These are phyloP conservation scores for Euleptes europaea DNA, from an alignment of 2,113 vertebrate species.

Conservation along the genomic window DNA sequence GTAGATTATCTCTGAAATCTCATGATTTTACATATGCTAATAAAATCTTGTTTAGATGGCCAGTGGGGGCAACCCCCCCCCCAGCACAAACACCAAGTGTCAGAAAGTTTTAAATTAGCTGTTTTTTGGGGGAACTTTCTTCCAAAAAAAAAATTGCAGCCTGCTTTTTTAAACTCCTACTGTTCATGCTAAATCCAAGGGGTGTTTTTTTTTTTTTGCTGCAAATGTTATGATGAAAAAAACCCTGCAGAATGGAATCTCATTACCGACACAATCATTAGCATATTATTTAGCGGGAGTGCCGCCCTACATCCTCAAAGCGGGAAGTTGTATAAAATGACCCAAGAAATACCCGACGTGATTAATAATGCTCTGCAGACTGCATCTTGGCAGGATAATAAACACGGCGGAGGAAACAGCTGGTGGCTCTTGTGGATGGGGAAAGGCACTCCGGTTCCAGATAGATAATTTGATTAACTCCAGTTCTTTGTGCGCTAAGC, in stretches of 20 bases:
- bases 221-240: not conserved
- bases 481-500: not conserved
- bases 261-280: not conserved
- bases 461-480: conserved; percentile 17
- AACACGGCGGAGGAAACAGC: not conserved
- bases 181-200: not conserved
- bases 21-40: not conserved
- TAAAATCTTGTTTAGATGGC: not conserved
- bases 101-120: not conserved
- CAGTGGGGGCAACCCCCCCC: no score
- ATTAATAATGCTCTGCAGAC: not conserved
- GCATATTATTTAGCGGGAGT: conserved; percentile 8
- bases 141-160: not conserved
- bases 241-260: not conserved
- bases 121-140: fast-evolving
- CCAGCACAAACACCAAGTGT: not conserved
- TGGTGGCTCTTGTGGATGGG: not conserved
- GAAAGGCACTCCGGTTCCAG: not conserved
- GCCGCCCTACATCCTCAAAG: conserved; percentile 15
- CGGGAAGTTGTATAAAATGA: conserved; percentile 2
- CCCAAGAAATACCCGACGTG: not conserved
- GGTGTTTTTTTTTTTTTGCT: not conserved
- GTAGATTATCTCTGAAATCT: not conserved
- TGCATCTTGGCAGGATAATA: not conserved
- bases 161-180: not conserved